Conservation (phyloP, 2,113 vertebrate genomes). For the Origma solitaria region DNA sequence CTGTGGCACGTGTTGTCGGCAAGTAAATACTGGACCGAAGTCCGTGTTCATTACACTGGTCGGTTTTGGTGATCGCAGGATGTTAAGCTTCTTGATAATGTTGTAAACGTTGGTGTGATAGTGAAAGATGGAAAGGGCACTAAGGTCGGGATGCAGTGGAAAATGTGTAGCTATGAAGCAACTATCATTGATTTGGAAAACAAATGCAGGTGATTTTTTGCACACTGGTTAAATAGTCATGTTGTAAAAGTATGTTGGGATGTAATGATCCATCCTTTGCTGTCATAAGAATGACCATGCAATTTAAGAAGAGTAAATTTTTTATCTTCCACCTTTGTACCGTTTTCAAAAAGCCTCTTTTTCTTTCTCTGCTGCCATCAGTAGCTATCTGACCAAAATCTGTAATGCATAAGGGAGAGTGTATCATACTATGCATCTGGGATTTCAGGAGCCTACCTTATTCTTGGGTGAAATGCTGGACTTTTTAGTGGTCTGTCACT, state of each 20-base stretch:
- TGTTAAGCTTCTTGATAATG: neutral
- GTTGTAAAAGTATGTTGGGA: neutral
- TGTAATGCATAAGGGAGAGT: fast-evolving
- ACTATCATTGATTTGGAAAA: neutral
- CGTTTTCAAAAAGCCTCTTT: neutral
- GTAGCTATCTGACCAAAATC: neutral
- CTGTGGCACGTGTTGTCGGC: fast-evolving
- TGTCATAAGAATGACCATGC: neutral
- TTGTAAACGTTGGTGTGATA: neutral
- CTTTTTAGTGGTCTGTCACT: neutral
- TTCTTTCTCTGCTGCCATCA: neutral
- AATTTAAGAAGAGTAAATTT: neutral
- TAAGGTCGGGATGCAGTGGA: neutral
- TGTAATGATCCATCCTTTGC: neutral
- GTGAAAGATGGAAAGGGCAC: neutral
- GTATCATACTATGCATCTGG: neutral
- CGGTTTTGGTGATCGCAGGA: neutral
- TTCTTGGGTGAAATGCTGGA: neutral
- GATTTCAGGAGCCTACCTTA: neutral
- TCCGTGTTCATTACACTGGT: fast-evolving
- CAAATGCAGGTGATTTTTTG: neutral
- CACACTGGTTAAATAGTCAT: neutral
- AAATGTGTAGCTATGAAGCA: neutral
- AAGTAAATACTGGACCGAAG: no score
- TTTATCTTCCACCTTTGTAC: neutral